phyloP scores from a whole-genome alignment of 2,888 invertebrate species.

The Conops quadrifasciatus region DNA sequence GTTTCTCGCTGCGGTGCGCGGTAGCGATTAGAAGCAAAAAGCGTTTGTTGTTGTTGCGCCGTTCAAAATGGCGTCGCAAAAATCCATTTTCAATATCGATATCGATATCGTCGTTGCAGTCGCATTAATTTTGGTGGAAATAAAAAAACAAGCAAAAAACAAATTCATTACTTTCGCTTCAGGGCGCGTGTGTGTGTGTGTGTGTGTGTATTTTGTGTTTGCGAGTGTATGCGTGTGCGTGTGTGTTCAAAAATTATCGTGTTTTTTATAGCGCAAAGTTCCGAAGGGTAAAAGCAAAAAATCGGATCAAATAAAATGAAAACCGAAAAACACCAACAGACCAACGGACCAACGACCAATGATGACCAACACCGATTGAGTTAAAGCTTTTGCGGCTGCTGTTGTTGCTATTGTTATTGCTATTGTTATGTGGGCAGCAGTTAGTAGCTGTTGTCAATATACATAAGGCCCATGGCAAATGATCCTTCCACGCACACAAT shows the following conservation, averaged over 20 bases:
- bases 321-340: neutral
- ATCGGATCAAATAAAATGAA: neutral
- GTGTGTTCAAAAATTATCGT: conserved; percentile 23
- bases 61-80: conserved; percentile 33
- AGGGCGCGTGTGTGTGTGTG: no score
- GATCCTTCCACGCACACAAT: neutral
- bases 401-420: neutral
- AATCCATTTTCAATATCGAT: conserved; percentile 27
- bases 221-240: conserved; percentile 25
- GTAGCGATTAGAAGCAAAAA: conserved; percentile 43
- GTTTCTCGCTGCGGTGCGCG: conserved; percentile 81
- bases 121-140: conserved; percentile 12
- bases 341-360: no score
- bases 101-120: conserved; percentile 11
- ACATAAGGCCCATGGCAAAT: no score
- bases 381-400: conserved; percentile 2
- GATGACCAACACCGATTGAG: conserved; percentile 19
- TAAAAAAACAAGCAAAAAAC: conserved; percentile 34
- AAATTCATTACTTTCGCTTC: conserved; percentile 22
- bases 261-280: neutral
- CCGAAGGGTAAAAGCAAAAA: neutral
- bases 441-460: no score
- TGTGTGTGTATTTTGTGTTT: no score
- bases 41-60: conserved; percentile 18
- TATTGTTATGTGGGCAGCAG: neutral